Conservation (phyloP, 2,797 vertebrate genomes). For the Cetoscarus ocellatus region DNA sequence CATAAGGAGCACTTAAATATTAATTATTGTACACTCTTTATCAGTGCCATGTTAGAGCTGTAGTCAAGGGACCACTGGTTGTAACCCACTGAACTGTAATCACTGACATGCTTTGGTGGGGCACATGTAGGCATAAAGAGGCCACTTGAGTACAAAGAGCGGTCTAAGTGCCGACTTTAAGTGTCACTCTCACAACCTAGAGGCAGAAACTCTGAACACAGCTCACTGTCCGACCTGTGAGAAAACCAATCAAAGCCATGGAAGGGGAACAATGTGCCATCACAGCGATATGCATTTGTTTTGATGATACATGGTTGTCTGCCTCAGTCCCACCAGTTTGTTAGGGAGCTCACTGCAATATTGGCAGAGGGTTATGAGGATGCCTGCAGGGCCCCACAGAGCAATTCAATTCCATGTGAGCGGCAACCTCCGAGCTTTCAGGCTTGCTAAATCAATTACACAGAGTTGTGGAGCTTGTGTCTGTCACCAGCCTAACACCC, state of each 20-base stretch:
- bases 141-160: conserved; percentile 56
- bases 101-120: conserved; percentile 21
- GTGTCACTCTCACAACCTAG: conserved; percentile 33
- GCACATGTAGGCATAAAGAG: conserved; percentile 32
- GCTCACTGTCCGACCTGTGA: conserved; percentile 66
- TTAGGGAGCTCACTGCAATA: conserved; percentile 65
- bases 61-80: conserved; percentile 24
- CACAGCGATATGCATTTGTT: conserved; percentile 62
- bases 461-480: conserved; percentile 67
- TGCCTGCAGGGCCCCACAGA: conserved; percentile 63
- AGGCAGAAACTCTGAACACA: conserved; percentile 37
- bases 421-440: conserved; percentile 75
- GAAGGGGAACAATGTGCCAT: conserved; percentile 59
- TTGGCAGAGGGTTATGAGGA: conserved; percentile 75
- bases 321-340: conserved; percentile 53
- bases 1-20: conserved; percentile 61
- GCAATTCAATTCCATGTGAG: conserved; percentile 71
- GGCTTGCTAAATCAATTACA: conserved; percentile 85
- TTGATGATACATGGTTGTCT: conserved; percentile 59
- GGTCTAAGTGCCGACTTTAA: conserved; percentile 31
- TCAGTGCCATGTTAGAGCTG: conserved; percentile 32
- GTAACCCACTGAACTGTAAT: conserved; percentile 50
- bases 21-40: conserved; percentile 58
- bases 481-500: conserved; percentile 55
- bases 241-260: conserved; percentile 64